Evolutionary conservation across 2,888 invertebrate genomes (phyloP), one percentile per base, ranked within the genome.

Genomic region (Euphydryas editha): DNA sequence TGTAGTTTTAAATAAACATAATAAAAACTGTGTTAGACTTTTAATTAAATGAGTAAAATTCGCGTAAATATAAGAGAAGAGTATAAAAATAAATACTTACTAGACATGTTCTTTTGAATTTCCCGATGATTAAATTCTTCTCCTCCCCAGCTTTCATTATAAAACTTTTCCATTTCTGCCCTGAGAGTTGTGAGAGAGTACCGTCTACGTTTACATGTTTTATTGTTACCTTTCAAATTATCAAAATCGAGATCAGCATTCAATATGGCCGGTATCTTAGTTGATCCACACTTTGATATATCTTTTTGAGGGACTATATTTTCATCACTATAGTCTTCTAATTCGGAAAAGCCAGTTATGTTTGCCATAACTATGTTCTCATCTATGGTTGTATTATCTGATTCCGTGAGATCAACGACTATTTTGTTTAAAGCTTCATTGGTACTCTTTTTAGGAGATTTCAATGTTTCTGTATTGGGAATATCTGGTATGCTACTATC

Each of bases 71-170:
- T n/a, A n/a, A n/a, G n/a, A n/a, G n/a, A n/a, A n/a, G n/a, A n/a
- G n/a, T 46, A 46, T 46, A 46, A 46, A 17, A 46, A 15, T 42
- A 1, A 17, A 24, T 30, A 88, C 93, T 92, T 88, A 96, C 96
- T 91, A 71, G 95, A 94, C 95, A 96, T 96, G 74, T 88, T 84
- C 70, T 90, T 94, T 73, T 94, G 93, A 65, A 95, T 86, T 71
- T 93, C 91, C 2, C 86, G 80, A 44, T 95, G 84, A 74, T 93
- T 94, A 72, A 95, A 95, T 69, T 94, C 86, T 81, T 95, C 95
- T 59, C 94, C 94, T 0, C 94, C 94, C 94, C 95, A 95, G 72
- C 94, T 94, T 70, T 94, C 92, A 78, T 95, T 94, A 77, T 95
- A 95, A 84, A 95, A 95, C 67, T 93, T 92, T 67, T 93, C 92